Base-by-base conservation (phyloP, 2,113 vertebrate species). In the Plotosus lineatus region DNA sequence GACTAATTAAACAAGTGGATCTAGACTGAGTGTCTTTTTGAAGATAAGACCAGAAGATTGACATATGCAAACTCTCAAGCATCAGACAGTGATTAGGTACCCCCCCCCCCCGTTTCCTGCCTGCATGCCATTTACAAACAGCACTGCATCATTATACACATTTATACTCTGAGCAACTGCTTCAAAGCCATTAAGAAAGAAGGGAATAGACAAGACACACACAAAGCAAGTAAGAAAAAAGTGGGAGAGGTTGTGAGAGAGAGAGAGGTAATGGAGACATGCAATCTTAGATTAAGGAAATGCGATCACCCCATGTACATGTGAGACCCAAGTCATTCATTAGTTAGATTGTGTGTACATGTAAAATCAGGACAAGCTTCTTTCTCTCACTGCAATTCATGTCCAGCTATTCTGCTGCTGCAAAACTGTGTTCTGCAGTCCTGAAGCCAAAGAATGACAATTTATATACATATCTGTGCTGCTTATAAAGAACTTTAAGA, bases 401-500 rank as follows among this genome's bases (percentile, higher is more conserved):
- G 88, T 85, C 83, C 83, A 72, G 83, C 80, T 85, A 58, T 14
- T 51, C 72, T 56, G 74, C 66, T 66, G 75, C 78, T 58, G 21
- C 38, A 50, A 51, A 79, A 77, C 7, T 66, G 44, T 19, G 48
- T 21, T 46, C 53, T 31, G 44, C 56, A 44, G 69, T 60, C 53
- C n/a, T 0, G 17, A 8, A 73, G 15, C 28, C 68, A 77, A 65
- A 19, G 50, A 82, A 74, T 75, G 68, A n/a, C n/a, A n/a, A n/a
- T 80, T 75, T 74, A 53, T 14, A 65, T 36, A 63, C 44, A 74
- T 56, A 86, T 65, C 83, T 50, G 75, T 33, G 79, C 68, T 63
- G 86, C 76, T 72, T 81, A 75, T 84, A 89, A 89, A 84, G 82
- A 87, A 85, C 84, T 84, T 82, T 87, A 86, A 85, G 88, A 90